Evolutionary conservation across 2,113 vertebrate genomes (phyloP).

Genomic region (Scomber scombrus): DNA sequence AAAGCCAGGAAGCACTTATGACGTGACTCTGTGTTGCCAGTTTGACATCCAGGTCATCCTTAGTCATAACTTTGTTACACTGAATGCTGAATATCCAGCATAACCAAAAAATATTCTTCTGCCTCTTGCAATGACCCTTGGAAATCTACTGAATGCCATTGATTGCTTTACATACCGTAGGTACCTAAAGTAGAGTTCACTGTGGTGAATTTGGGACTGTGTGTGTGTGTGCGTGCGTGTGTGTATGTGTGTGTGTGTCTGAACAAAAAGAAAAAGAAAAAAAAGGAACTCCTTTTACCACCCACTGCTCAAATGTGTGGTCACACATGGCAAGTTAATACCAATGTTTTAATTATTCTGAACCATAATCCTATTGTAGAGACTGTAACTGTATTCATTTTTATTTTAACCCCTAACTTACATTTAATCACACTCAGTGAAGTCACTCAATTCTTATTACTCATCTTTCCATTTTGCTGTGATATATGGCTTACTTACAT

Average conservation of each 20-base stretch:
- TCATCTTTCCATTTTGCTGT: neutral
- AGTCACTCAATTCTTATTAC: neutral
- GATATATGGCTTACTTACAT: no score
- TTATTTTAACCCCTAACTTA: neutral
- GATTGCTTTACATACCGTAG: neutral
- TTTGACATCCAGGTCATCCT: neutral
- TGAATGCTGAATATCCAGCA: neutral
- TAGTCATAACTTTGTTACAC: neutral
- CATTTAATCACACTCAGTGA: neutral
- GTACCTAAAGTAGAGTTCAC: neutral
- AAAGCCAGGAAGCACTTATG: slow-evolving; percentile 11
- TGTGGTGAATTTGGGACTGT: neutral
- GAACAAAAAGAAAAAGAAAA: neutral
- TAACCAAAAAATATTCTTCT: neutral
- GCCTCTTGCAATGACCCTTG: neutral
- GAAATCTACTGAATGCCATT: neutral
- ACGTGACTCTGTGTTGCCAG: neutral
- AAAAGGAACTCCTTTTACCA: neutral
- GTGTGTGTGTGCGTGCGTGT: no score
- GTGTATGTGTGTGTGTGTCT: no score
- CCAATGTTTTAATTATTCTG: neutral
- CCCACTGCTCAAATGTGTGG: neutral
- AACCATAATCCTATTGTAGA: neutral
- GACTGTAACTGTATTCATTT: neutral
- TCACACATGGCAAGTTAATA: neutral